Evolutionary conservation across 2,113 vertebrate genomes (phyloP).

Genomic region (human): DNA sequence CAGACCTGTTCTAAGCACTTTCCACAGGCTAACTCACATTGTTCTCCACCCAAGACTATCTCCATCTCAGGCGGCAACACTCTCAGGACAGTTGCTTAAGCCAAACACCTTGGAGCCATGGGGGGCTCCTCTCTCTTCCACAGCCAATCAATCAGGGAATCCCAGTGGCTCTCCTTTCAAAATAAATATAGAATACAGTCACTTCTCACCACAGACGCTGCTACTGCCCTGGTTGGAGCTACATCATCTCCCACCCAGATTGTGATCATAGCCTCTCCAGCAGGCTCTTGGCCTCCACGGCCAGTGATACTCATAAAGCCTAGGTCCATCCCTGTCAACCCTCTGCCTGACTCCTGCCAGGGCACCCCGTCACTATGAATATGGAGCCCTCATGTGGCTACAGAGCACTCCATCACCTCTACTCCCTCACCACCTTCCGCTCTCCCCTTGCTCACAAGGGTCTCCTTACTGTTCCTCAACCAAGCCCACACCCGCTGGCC

Average conservation of each 20-base stretch:
- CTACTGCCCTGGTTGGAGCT: neutral
- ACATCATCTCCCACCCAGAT: neutral
- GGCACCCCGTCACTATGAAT: neutral
- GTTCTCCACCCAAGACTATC: neutral
- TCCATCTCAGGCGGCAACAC: neutral
- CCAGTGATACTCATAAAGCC: neutral
- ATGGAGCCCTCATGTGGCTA: neutral
- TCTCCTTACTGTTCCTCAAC: neutral
- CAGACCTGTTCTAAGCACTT: neutral
- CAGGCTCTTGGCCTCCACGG: neutral
- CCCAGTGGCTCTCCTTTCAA: neutral
- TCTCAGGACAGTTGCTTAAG: neutral
- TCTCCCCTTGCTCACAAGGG: neutral
- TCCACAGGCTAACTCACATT: fast-evolving
- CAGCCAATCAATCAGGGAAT: neutral
- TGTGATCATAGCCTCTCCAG: neutral
- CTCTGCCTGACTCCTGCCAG: neutral
- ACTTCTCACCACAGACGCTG: neutral
- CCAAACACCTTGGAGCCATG: neutral
- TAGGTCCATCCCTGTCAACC: neutral
- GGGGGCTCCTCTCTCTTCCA: neutral
- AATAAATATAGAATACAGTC: neutral
- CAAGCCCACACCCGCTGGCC: too few relatives aligned
- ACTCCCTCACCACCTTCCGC: too few relatives aligned
- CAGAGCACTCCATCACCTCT: neutral